Base-by-base conservation (phyloP, 2,797 vertebrate genomes). In the Zenarchopterus dispar region DNA sequence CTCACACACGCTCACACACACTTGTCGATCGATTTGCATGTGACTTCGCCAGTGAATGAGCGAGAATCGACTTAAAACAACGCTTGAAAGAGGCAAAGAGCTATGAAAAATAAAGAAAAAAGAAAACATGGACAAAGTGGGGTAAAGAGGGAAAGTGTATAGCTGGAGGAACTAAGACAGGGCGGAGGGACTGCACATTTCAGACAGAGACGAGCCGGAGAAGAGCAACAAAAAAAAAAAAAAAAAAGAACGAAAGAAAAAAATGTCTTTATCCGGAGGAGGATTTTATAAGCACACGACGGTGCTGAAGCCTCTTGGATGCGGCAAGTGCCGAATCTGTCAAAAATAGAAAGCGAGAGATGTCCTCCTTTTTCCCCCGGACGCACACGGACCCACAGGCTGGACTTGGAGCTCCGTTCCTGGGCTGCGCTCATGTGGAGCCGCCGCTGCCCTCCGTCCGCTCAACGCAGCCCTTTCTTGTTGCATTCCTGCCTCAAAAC, bases 21-120 rank as follows among this genome's bases (percentile, higher is more conserved):
- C 86, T 85, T 50, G 79, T 67, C 84, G 80, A 93, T 93, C 92
- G 91, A 94, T 93, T 89, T 91, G 90, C 91, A 91, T 90, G 90
- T 91, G 91, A 92, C 92, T 94, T 88, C 85, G 89, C 80, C 89
- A 57, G 91, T 88, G 90, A 92, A 92, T 84, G 90, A 84, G 84
- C 86, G 83, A 90, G 88, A 92, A 93, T 91, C 91, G 87, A 90
- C 88, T 91, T 80, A 79, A 90, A 90, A 87, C 87, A 87, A 80
- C 63, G 79, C 76, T 82, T 73, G 61, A 87, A 88, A 92, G 84
- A 84, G 80, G 75, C 84, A 81, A 89, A 89, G 67, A 77, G 84
- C 80, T 74, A 68, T 68, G 79, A 86, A 87, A 91, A 88, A 84
- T 65, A 80, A 82, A 58, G 43, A 23, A 43, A 48, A 80, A 73